Evolutionary conservation across 2,888 invertebrate species (phyloP).

Genomic region (Carpatolechia fugitivella): DNA sequence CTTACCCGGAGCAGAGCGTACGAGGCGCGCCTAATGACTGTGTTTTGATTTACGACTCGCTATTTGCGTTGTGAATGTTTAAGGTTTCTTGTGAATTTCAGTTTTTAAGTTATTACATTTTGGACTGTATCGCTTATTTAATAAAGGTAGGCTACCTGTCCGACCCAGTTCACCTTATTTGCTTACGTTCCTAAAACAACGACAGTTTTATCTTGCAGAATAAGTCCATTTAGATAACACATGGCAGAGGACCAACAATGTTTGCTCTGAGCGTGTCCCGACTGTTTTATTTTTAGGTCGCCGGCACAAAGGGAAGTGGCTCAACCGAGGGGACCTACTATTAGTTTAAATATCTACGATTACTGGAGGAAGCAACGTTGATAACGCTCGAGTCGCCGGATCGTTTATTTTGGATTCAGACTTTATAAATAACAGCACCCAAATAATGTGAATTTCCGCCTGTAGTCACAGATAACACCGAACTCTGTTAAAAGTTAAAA

Average conservation of each 20-base stretch:
- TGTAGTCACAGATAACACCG: neutral
- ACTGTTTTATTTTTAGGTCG: constrained; percentile 59
- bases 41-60: constrained; percentile 53
- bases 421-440: neutral
- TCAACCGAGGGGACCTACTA: constrained; percentile 30
- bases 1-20: constrained; percentile 40
- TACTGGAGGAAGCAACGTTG: neutral
- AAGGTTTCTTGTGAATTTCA: constrained; percentile 19
- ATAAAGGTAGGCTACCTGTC: neutral
- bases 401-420: neutral
- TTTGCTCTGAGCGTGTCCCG: constrained; percentile 24
- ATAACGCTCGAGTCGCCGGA: neutral
- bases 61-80: constrained; percentile 33
- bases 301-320: constrained; percentile 46
- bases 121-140: neutral
- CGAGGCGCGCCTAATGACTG: constrained; percentile 42
- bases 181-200: neutral
- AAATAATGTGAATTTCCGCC: neutral
- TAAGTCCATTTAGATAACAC: neutral
- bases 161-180: neutral
- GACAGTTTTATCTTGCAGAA: neutral
- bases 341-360: constrained; percentile 11
- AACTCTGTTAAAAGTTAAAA: no score
- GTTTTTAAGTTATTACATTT: neutral
- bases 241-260: constrained; percentile 28